A percentile compares a stretch with the other conserved stretches of the same genome.
Evolutionary conservation across 2,797 vertebrate species (phyloP).

Genomic region (Helarctos malayanus): DNA sequence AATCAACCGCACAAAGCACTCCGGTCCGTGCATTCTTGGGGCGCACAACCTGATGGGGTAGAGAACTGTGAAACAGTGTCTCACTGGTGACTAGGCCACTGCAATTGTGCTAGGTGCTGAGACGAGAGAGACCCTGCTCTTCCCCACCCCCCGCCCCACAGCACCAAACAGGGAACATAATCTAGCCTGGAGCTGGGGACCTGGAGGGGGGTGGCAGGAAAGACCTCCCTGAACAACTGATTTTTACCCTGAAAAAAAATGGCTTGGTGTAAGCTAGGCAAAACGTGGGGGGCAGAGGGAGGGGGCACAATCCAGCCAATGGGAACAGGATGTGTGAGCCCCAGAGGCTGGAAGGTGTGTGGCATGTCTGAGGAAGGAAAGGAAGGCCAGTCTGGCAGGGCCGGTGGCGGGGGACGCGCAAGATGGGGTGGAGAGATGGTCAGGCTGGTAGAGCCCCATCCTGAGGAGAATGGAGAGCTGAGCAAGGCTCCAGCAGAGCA

Average conservation of each 20-base stretch:
- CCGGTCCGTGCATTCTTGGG: not conserved
- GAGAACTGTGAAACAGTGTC: not conserved
- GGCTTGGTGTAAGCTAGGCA: not conserved
- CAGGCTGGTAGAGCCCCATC: rapidly evolving
- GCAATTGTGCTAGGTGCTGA: not conserved
- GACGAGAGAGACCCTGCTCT: not conserved
- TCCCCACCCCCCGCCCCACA: not conserved
- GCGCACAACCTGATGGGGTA: rapidly evolving
- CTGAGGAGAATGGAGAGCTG: not conserved
- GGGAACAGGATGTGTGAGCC: not conserved
- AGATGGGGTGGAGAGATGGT: not conserved
- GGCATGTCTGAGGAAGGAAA: not conserved
- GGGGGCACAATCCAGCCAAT: rapidly evolving
- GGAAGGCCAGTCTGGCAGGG: not conserved
- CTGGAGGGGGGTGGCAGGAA: not conserved
- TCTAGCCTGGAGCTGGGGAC: not conserved
- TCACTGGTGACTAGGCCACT: not conserved
- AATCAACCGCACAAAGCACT: not conserved
- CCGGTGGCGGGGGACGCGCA: too few species aligned
- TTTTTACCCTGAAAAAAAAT: constrained; percentile 18
- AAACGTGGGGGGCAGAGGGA: rapidly evolving
- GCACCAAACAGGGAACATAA: not conserved
- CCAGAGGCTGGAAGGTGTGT: not conserved
- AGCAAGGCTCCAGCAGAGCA: too few species aligned
- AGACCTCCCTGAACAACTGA: not conserved